A percentile compares a stretch with the other conserved stretches of the same genome.
Conservation (phyloP, 1,140 invertebrate genomes). For the Copidosoma floridanum region DNA sequence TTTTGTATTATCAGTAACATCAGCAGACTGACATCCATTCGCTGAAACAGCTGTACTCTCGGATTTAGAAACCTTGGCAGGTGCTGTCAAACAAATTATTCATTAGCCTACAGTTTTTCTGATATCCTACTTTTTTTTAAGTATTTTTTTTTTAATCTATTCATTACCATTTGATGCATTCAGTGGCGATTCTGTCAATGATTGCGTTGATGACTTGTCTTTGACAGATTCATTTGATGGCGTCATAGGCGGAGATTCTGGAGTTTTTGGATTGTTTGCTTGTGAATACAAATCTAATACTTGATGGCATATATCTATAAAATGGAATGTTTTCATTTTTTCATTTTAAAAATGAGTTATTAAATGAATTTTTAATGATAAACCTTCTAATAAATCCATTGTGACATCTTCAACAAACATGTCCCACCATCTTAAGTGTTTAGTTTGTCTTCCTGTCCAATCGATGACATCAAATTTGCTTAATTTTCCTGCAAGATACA, state of each 20-base stretch:
- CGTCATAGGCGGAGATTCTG: constrained; percentile 64
- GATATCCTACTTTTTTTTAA: constrained; percentile 15
- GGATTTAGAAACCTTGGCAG: constrained; percentile 42
- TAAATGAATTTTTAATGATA: not conserved
- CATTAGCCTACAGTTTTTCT: too few species aligned
- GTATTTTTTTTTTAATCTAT: too few species aligned
- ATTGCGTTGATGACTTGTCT: constrained; percentile 39
- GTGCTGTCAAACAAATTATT: too few species aligned
- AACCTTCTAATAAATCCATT: constrained; percentile 88
- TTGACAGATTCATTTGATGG: constrained; percentile 49
- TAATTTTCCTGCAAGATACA: constrained; percentile 93
- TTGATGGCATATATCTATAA: constrained; percentile 92
- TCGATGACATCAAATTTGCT: constrained; percentile 94
- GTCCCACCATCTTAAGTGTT: constrained; percentile 95
- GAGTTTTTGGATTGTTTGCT: constrained; percentile 59
- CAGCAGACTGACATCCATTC: constrained; percentile 44
- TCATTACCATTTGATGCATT: constrained; percentile 47
- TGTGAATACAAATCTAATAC: constrained; percentile 85
- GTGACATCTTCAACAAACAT: constrained; percentile 96
- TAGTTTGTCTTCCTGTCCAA: constrained; percentile 80
- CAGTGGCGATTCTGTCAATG: constrained; percentile 42
- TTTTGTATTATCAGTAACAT: constrained; percentile 39
- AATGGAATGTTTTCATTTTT: constrained; percentile 9
- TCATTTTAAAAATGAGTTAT: constrained; percentile 5
- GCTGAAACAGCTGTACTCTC: constrained; percentile 37